Conservation (phyloP, 2,888 invertebrate genomes). For the Stegophylla sp. region DNA sequence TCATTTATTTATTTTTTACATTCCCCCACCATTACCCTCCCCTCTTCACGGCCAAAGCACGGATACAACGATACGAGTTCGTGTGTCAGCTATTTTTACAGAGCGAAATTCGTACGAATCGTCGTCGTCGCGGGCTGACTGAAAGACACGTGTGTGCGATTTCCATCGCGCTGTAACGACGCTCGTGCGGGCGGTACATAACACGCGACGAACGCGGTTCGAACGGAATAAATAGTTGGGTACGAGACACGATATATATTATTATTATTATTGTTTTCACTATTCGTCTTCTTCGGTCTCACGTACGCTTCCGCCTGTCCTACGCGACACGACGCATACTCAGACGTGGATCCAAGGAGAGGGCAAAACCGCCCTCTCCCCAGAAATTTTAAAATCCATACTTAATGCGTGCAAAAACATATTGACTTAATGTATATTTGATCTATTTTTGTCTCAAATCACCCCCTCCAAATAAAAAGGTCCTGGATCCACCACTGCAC, state of each 20-base stretch:
- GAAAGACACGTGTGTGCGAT: not conserved
- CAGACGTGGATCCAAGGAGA: not conserved
- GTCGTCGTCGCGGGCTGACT: too few species aligned
- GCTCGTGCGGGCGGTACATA: not conserved
- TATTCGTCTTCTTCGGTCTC: not conserved
- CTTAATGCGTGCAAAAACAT: too few species aligned
- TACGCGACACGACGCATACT: not conserved
- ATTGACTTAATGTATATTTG: too few species aligned
- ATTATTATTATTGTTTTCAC: too few species aligned
- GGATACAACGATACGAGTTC: not conserved
- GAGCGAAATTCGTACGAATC: not conserved
- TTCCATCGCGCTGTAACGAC: not conserved
- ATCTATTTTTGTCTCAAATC: too few species aligned
- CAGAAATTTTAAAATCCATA: too few species aligned
- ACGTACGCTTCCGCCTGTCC: not conserved
- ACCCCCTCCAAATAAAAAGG: too few species aligned
- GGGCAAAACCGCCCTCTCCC: too few species aligned
- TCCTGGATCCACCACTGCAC: too few species aligned
- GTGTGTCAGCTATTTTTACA: conserved; percentile 1
- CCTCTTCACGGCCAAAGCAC: not conserved
- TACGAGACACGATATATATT: not conserved
- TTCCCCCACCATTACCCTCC: not conserved
- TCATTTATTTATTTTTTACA: not conserved
- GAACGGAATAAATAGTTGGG: too few species aligned
- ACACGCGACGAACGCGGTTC: not conserved